Conservation (phyloP, 2,113 vertebrate species). For the Hyperopisus bebe region DNA sequence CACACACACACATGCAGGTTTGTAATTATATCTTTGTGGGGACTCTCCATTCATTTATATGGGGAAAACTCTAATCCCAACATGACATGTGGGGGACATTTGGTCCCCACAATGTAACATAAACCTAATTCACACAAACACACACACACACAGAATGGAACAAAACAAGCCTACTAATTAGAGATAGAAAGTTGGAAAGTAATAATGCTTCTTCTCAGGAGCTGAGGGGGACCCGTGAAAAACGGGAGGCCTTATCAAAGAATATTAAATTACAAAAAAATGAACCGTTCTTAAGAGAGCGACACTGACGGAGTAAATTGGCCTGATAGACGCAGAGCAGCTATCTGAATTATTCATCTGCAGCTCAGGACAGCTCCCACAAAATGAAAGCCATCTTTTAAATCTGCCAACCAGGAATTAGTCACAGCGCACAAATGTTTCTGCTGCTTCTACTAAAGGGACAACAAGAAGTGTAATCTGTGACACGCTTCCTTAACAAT, state of each 20-base stretch:
- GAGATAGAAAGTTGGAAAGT: not conserved
- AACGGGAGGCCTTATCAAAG: not conserved
- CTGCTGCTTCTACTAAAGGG: not conserved
- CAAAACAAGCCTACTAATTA: not conserved
- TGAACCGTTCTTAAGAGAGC: not conserved
- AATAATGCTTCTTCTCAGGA: not conserved
- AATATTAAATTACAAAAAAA: not conserved
- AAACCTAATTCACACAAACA: not conserved
- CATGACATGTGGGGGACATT: too few species aligned
- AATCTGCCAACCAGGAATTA: not conserved
- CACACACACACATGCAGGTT: too few species aligned
- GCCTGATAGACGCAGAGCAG: not conserved
- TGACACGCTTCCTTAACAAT: not conserved
- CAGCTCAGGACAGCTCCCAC: not conserved
- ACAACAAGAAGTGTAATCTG: not conserved
- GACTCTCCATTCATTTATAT: too few species aligned
- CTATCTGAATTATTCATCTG: not conserved
- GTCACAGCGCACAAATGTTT: not conserved
- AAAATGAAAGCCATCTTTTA: not conserved
- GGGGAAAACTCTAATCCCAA: too few species aligned
- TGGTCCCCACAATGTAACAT: too few species aligned
- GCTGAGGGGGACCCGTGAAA: not conserved
- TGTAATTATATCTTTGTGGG: too few species aligned
- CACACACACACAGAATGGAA: not conserved
- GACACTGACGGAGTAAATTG: not conserved